A percentile compares a stretch with the other conserved stretches of the same genome.
phyloP scores from a whole-genome alignment of 2,113 vertebrate genomes.

The Sphaerodactylus townsendi region DNA sequence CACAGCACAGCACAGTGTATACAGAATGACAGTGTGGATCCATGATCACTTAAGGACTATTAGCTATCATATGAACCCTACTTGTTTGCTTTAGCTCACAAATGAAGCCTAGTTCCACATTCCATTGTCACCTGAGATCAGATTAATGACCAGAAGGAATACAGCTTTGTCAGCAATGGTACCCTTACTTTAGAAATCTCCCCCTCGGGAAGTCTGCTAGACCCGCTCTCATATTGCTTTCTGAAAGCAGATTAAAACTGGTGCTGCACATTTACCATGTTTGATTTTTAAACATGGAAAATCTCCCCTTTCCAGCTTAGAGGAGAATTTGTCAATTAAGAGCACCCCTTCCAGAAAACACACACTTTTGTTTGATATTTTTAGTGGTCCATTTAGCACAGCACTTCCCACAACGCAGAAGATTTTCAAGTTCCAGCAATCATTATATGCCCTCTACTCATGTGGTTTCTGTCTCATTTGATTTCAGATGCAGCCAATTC shows the following conservation, averaged over 20 bases:
- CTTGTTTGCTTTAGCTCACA: not conserved
- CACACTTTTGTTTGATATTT: too few relatives aligned
- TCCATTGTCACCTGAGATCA: not conserved
- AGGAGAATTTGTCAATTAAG: too few relatives aligned
- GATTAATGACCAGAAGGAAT: not conserved
- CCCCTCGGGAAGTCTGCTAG: not conserved
- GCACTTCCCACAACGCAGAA: too few relatives aligned
- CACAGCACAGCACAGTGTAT: too few relatives aligned
- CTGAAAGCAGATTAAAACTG: too few relatives aligned
- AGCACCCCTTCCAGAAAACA: too few relatives aligned
- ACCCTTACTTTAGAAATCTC: not conserved
- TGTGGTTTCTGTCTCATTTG: not conserved
- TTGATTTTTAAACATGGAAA: too few relatives aligned
- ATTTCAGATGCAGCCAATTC: not conserved
- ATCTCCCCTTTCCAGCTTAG: too few relatives aligned
- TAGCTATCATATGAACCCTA: not conserved
- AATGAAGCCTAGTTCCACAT: not conserved
- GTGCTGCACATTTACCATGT: too few relatives aligned
- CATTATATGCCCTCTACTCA: not conserved
- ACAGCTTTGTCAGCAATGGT: not conserved
- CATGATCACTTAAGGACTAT: not conserved
- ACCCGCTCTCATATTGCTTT: not conserved
- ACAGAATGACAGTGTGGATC: not conserved
- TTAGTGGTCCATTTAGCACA: too few relatives aligned
- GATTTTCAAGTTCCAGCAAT: too few relatives aligned